Evolutionary conservation across 2,113 vertebrate genomes (phyloP), one percentile per base, ranked within the genome.

Genomic region (Sterrhoptilus dennistouni): DNA sequence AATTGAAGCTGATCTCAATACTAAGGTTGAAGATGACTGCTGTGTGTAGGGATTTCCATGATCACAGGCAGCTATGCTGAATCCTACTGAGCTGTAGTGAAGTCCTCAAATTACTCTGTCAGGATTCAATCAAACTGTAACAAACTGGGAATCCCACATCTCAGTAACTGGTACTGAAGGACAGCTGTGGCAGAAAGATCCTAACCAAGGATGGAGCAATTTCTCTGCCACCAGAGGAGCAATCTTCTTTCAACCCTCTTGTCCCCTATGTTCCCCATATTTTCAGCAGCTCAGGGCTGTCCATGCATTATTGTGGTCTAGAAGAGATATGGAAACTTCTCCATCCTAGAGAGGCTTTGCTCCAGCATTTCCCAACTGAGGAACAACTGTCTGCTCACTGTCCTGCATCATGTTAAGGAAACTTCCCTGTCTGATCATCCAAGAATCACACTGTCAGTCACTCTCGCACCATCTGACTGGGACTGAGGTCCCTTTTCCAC

Each of bases 331-430:
- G 24, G 20, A 66, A 57, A 14, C 23, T 40, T 78, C 33, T 36
- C 8, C 47, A 23, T 42, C 82, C 13, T 12, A 18, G n/a, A 35
- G 4, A 53, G 21, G 19, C 49, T 83, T 81, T 70, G 21, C 11
- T 44, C 10, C 28, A 29, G 10, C 0, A 0, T 78, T 81, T 74
- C 22, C 11, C 12, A 12, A 0, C n/a, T 1, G 7, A 74, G 38
- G 20, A 89, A 23, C 23, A 54, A 25, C 50, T 78, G 5, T 60
- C 15, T 56, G 2, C 12, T 77, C 0, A 1, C 40, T 40, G 53
- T 52, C 5, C 29, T 80, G 35, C 9, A 29, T 50, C 19, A 25
- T 2, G 7, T 52, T 52, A 29, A 45, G 28, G 69, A 53, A n/a
- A 38, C 24, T 82, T 89, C 15, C 13, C 28, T 59, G 19, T 74